Evolutionary conservation across 2,888 invertebrate species (phyloP).

Genomic region (Catocala sponsa): DNA sequence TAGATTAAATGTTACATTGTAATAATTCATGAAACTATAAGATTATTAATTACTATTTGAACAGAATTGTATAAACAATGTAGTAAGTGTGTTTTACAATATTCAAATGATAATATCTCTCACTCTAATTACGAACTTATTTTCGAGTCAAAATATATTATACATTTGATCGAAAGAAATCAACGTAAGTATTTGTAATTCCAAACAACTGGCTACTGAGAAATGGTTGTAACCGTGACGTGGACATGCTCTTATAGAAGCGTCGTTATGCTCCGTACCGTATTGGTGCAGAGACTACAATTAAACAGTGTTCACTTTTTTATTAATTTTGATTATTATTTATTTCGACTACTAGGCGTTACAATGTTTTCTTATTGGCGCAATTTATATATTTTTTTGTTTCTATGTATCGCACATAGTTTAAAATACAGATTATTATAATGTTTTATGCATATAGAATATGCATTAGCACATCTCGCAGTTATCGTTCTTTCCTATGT

Average conservation of each 20-base stretch:
- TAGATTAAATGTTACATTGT: not conserved
- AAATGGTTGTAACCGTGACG: slow-evolving; percentile 14
- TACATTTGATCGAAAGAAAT: slow-evolving; percentile 8
- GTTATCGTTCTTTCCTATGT: slow-evolving; percentile 24
- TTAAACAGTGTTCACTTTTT: not conserved
- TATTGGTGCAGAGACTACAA: not conserved
- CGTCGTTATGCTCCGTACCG: not conserved
- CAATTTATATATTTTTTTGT: slow-evolving; percentile 22
- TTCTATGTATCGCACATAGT: slow-evolving; percentile 34
- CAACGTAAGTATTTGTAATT: slow-evolving; percentile 1
- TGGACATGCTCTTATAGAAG: not conserved
- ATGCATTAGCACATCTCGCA: slow-evolving; percentile 34
- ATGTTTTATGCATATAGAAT: slow-evolving; percentile 44
- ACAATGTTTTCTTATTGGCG: slow-evolving; percentile 31
- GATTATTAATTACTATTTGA: slow-evolving; percentile 2
- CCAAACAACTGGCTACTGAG: not conserved
- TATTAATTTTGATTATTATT: slow-evolving; percentile 4
- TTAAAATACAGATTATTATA: slow-evolving; percentile 53
- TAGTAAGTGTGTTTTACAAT: slow-evolving; percentile 1
- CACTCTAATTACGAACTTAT: slow-evolving; percentile 1
- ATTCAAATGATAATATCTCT: not conserved
- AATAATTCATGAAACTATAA: not conserved
- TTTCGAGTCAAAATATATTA: slow-evolving; percentile 1
- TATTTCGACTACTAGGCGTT: slow-evolving; percentile 11
- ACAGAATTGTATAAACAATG: not conserved